Base-by-base conservation (phyloP, 2,888 invertebrate species). In the Epirrhoe alternata region DNA sequence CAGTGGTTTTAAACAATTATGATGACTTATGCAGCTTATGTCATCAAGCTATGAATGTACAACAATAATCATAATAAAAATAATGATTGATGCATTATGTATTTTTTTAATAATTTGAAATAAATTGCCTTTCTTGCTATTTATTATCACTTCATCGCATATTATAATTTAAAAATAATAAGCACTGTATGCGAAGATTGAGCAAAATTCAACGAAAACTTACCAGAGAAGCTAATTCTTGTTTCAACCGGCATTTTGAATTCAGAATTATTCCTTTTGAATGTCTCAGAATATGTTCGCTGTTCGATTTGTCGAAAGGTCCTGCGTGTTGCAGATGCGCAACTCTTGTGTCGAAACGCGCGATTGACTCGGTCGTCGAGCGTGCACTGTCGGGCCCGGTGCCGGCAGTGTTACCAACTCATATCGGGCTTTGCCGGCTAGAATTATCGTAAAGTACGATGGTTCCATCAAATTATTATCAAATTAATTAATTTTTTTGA, bases 141-240 rank as follows among this genome's bases (percentile, higher is more conserved):
- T 38, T 38, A 10, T 38, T 38, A 38, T 42, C 7, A 33, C 33
- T 33, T 12, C 2, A 42, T 12, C 10, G 12, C 5, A 12, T 42
- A 42, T 42, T 42, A 12, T 12, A 12, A 42, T 12, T 5, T 12
- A 42, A 12, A 42, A 42, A 42, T 42, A 7, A 7, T 7, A 33
- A 33, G 1, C 7, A 33, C 7, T 33, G 6, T 33, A 7, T 33
- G 6, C 7, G 0, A 33, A 33, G 5, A 42, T 10, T 53, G 5
- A 35, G 30, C n/a, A 47, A 42, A 17, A 49, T 50, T 17, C 8
- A 62, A 5, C 10, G n/a, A 10, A 38, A 69, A 90, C 93, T 92
- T 74, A 93, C 93, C 93, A 74, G 92, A 92, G 81, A 92, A 93
- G 86, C 92, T 92, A 73, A 92, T 92, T 89, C 81, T 92, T 72